A percentile compares a stretch with the other conserved stretches of the same genome.
Conservation (phyloP, 2,113 vertebrate species). For the Formicarius rufipectus region DNA sequence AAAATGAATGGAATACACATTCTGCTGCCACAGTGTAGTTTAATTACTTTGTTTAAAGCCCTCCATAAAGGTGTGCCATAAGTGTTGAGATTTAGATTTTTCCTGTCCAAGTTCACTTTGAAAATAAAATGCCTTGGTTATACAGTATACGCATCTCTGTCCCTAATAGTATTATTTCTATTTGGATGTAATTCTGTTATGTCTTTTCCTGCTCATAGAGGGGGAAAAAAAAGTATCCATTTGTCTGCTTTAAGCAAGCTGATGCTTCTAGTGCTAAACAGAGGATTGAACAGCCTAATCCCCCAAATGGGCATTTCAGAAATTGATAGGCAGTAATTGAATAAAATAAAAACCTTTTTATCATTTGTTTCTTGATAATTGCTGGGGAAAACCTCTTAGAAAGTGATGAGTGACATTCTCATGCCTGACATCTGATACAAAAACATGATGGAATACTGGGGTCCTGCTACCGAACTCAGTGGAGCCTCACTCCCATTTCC, state of each 20-base stretch:
- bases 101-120: not conserved
- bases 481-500: not conserved
- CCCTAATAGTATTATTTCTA: not conserved
- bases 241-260: not conserved
- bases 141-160: not conserved
- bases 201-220: not conserved
- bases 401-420: not conserved
- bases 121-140: not conserved
- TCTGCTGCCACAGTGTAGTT: not conserved
- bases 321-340: not conserved
- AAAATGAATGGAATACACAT: not conserved
- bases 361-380: not conserved
- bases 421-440: not conserved
- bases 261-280: not conserved
- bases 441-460: not conserved
- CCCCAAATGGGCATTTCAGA: rapidly evolving
- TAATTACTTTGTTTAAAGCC: not conserved
- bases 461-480: not conserved
- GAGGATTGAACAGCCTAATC: not conserved
- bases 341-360: not conserved
- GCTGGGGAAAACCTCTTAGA: not conserved
- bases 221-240: not conserved
- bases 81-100: not conserved
- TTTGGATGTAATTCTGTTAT: not conserved
- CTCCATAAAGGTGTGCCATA: not conserved